Evolutionary conservation across 2,888 invertebrate genomes (phyloP).

Genomic region (Ernsta delagoae): DNA sequence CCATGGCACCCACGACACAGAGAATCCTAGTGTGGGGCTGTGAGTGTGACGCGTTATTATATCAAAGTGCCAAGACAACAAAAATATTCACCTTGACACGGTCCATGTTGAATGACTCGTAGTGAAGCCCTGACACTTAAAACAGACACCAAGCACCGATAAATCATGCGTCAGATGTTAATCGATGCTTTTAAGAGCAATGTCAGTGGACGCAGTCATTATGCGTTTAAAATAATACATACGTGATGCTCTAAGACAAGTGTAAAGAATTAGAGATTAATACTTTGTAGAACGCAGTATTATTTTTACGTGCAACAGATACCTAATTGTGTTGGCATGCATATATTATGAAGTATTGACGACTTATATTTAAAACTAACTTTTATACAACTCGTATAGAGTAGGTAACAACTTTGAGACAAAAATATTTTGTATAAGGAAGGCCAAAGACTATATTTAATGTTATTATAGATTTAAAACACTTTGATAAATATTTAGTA

Average conservation of each 20-base stretch:
- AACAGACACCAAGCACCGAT: conserved; percentile 36
- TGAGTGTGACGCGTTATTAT: too few species aligned
- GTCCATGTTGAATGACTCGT: conserved; percentile 24
- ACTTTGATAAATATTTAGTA: too few species aligned
- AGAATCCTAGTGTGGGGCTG: too few species aligned
- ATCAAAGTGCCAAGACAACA: conserved; percentile 7
- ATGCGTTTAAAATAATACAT: conserved; percentile 33
- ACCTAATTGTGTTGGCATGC: neutral
- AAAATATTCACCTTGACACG: conserved; percentile 43
- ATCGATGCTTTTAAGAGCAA: conserved; percentile 39
- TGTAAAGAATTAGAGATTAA: conserved; percentile 23
- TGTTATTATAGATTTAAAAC: too few species aligned
- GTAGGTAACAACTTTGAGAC: too few species aligned
- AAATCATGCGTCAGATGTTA: conserved; percentile 40
- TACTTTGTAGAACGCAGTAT: neutral
- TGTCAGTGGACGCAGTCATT: conserved; percentile 36
- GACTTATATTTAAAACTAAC: too few species aligned
- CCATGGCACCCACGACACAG: too few species aligned
- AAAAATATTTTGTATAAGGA: too few species aligned
- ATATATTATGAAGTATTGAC: too few species aligned
- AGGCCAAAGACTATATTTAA: too few species aligned
- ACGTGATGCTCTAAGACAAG: conserved; percentile 27
- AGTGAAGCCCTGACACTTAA: conserved; percentile 37
- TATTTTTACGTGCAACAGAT: neutral
- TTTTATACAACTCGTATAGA: too few species aligned